phyloP scores from a whole-genome alignment of 2,797 vertebrate species.

The Accipiter minullus region DNA sequence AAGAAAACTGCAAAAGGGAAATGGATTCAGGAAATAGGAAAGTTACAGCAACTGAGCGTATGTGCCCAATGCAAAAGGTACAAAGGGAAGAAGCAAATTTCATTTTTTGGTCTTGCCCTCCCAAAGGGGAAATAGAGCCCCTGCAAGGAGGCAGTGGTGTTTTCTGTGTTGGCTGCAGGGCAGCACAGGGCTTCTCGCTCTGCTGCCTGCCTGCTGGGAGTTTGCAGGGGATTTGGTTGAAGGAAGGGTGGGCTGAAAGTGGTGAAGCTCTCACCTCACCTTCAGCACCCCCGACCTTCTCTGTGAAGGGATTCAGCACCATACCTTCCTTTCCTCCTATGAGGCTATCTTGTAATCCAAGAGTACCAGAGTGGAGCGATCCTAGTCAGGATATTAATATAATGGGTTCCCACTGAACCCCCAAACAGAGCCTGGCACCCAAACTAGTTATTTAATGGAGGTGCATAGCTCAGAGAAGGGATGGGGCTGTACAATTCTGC shows the following conservation, averaged over 20 bases:
- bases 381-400: neutral
- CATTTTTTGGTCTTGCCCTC: neutral
- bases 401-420: neutral
- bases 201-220: neutral
- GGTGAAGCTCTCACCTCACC: neutral
- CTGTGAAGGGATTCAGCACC: neutral
- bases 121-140: neutral
- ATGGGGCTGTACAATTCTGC: neutral
- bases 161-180: neutral
- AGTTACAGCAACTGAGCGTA: neutral
- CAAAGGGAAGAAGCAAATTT: neutral
- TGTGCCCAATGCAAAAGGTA: neutral
- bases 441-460: neutral
- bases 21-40: neutral
- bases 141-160: neutral
- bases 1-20: neutral
- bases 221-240: neutral
- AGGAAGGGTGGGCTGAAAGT: neutral
- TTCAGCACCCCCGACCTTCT: neutral
- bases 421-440: neutral
- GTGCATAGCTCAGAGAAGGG: neutral
- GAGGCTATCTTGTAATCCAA: neutral
- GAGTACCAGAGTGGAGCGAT: neutral
- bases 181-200: neutral
- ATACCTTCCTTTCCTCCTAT: neutral